Conservation (phyloP, 2,888 invertebrate species). For the Agelastica alni region DNA sequence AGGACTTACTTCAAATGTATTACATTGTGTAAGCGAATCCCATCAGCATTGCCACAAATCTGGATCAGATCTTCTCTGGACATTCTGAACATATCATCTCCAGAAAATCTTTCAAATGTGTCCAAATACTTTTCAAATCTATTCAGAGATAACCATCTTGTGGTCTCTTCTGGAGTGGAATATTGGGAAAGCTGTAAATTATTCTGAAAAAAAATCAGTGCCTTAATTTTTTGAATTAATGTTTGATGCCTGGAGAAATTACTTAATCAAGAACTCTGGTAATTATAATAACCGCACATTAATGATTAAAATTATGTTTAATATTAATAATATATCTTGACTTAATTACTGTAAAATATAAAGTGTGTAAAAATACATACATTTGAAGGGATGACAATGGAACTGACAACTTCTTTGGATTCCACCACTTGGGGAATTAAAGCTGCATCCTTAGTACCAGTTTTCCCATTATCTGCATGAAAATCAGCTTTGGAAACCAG, state of each 20-base stretch:
- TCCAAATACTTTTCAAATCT: slow-evolving; percentile 76
- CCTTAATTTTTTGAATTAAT: too few relatives aligned
- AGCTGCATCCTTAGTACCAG: not conserved
- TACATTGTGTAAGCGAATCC: slow-evolving; percentile 89
- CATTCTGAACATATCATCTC: slow-evolving; percentile 85
- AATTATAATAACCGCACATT: too few relatives aligned
- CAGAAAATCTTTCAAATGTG: slow-evolving; percentile 85
- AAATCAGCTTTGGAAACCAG: slow-evolving; percentile 8
- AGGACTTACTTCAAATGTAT: slow-evolving; percentile 83
- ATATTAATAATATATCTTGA: not conserved
- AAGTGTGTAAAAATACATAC: slow-evolving; percentile 8
- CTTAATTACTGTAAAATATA: too few relatives aligned
- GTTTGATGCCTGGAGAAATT: too few relatives aligned
- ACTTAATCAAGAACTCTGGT: too few relatives aligned
- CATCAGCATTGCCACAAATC: slow-evolving; percentile 92
- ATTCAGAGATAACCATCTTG: slow-evolving; percentile 77
- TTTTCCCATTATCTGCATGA: slow-evolving; percentile 6
- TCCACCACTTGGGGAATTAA: not conserved
- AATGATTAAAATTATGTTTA: too few relatives aligned
- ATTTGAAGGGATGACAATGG: too few relatives aligned
- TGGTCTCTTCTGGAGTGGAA: slow-evolving; percentile 72
- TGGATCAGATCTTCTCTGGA: slow-evolving; percentile 91
- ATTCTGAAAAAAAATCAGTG: slow-evolving; percentile 15
- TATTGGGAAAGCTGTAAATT: slow-evolving; percentile 62
- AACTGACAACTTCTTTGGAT: not conserved